A percentile compares a stretch with the other conserved stretches of the same genome.
Evolutionary conservation across 2,888 invertebrate genomes (phyloP).

Genomic region (Phragmatobia fuliginosa): DNA sequence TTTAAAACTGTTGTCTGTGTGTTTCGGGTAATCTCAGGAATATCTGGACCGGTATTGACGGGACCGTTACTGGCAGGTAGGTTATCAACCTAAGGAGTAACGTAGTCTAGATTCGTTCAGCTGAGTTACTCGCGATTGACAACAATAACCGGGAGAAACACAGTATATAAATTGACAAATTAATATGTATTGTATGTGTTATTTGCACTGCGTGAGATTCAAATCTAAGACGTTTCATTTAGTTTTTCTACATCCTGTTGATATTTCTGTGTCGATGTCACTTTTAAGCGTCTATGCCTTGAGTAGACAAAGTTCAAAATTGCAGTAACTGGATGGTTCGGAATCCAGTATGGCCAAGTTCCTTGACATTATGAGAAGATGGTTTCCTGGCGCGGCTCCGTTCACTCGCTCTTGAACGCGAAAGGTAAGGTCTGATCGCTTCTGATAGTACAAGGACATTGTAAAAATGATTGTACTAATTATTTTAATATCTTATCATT

Average conservation of each 20-base stretch:
- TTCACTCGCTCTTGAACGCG: constrained; percentile 52
- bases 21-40: too few relatives aligned
- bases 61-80: too few relatives aligned
- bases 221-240: neutral
- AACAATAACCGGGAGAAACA: too few relatives aligned
- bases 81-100: too few relatives aligned
- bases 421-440: constrained; percentile 43
- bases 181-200: too few relatives aligned
- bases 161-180: too few relatives aligned
- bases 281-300: neutral
- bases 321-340: neutral
- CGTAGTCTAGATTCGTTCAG: too few relatives aligned
- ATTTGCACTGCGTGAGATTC: neutral
- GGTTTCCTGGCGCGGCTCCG: constrained; percentile 42
- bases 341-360: constrained; percentile 9
- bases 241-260: neutral
- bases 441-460: constrained; percentile 35
- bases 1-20: too few relatives aligned
- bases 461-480: neutral
- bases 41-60: too few relatives aligned
- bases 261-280: neutral
- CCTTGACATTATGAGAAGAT: constrained; percentile 61
- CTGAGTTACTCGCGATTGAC: too few relatives aligned
- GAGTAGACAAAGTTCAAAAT: neutral
- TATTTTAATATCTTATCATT: neutral